A percentile compares a stretch with the other conserved stretches of the same genome.
These are phyloP conservation scores for Thrips palmi DNA, from an alignment of 1,140 invertebrate genomes.

Conservation along the genomic window DNA sequence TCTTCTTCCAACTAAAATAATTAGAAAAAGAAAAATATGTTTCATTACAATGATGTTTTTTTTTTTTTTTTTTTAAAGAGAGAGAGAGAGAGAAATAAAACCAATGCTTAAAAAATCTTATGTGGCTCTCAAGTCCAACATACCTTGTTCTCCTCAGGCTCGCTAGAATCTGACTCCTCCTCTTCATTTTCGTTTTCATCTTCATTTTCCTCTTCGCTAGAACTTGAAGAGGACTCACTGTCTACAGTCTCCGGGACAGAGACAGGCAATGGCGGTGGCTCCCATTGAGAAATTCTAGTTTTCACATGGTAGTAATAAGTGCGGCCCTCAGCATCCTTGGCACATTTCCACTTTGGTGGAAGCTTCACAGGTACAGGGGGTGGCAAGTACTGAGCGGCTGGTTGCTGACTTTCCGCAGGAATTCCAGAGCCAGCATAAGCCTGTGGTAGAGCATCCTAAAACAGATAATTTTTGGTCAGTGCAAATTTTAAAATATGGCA, in stretches of 20 bases:
- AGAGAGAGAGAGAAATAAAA: too few relatives aligned
- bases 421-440: not conserved
- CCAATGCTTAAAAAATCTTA: too few relatives aligned
- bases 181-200: slow-evolving; percentile 13
- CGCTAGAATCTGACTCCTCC: slow-evolving; percentile 8
- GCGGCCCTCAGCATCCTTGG: slow-evolving; percentile 57
- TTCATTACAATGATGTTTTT: not conserved
- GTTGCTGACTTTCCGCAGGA: slow-evolving; percentile 5
- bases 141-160: slow-evolving; percentile 10
- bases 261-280: slow-evolving; percentile 45
- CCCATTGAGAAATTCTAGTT: slow-evolving; percentile 71
- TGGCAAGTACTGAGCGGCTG: slow-evolving; percentile 15
- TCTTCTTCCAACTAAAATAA: slow-evolving; percentile 12
- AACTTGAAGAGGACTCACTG: slow-evolving; percentile 24
- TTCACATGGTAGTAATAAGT: slow-evolving; percentile 83
- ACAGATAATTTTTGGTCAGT: too few relatives aligned
- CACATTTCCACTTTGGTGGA: slow-evolving; percentile 73
- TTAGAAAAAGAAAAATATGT: too few relatives aligned
- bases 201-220: slow-evolving; percentile 17
- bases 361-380: slow-evolving; percentile 39
- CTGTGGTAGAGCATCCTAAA: too few relatives aligned
- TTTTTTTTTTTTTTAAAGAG: too few relatives aligned
- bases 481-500: too few relatives aligned
- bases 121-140: too few relatives aligned
- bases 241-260: slow-evolving; percentile 15